A percentile compares a stretch with the other conserved stretches of the same genome.
Conservation (phyloP, 2,888 invertebrate genomes). For the Elysia crispata region DNA sequence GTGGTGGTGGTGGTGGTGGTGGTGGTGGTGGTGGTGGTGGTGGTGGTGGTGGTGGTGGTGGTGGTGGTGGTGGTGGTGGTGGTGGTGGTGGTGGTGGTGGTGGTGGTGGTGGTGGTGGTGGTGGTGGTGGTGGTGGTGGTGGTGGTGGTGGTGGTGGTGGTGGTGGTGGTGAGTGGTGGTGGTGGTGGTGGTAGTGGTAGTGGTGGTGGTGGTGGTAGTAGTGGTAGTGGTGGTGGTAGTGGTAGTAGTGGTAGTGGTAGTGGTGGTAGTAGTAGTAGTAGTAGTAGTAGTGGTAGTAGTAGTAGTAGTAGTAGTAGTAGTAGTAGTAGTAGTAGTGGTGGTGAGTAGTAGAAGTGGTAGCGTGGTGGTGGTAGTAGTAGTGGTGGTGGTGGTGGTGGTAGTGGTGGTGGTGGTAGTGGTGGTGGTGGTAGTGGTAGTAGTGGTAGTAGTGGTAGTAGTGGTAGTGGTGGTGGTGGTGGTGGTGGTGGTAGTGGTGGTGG, state of each 20-base stretch:
- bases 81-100: neutral
- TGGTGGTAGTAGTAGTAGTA: constrained; percentile 1
- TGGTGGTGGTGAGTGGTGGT: too few relatives aligned
- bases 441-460: neutral
- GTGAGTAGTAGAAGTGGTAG: neutral
- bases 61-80: neutral
- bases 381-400: neutral
- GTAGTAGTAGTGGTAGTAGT: constrained; percentile 9
- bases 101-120: neutral
- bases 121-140: neutral
- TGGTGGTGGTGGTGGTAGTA: neutral
- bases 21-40: constrained; percentile 1
- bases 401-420: neutral
- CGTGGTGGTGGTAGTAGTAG: neutral
- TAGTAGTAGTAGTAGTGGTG: constrained; percentile 9
- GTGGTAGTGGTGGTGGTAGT: neutral
- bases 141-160: neutral
- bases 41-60: neutral
- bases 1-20: neutral
- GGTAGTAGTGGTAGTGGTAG: neutral
- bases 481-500: neutral
- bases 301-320: constrained; percentile 9
- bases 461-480: neutral
- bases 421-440: neutral
- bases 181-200: neutral